Percentiles rank a stretch among this genome's conserved stretches.
phyloP scores from a whole-genome alignment of 1,140 invertebrate genomes.

The Drosophila tani region DNA sequence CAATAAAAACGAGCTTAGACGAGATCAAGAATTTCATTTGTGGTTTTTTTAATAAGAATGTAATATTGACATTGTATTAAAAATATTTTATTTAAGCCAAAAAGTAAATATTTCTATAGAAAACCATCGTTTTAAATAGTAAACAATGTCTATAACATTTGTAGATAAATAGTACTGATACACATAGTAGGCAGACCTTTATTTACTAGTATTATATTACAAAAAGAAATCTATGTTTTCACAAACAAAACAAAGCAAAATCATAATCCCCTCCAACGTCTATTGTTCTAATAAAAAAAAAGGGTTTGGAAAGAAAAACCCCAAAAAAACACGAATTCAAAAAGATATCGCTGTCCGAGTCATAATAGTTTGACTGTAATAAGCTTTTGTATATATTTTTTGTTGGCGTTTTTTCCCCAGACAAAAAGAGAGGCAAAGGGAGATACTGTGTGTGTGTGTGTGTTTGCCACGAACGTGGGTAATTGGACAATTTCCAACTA shows the following conservation, averaged over 20 bases:
- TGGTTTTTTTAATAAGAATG: background rate
- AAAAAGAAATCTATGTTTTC: background rate
- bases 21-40: no score
- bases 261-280: background rate
- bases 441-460: slow-evolving; percentile 12
- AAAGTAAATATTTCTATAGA: no score
- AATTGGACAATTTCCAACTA: slow-evolving; percentile 44
- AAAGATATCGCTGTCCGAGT: slow-evolving; percentile 8
- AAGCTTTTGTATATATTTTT: background rate
- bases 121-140: no score
- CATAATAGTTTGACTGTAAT: slow-evolving; percentile 6
- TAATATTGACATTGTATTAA: no score
- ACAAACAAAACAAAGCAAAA: background rate
- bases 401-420: slow-evolving; percentile 11
- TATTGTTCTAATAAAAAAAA: slow-evolving; percentile 2
- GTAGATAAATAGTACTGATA: background rate
- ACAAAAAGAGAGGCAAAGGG: background rate
- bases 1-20: no score
- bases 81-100: no score
- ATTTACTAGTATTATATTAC: no score
- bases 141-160: background rate
- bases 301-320: background rate
- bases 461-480: slow-evolving; percentile 41
- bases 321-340: background rate
- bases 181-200: no score